Evolutionary conservation across 2,888 invertebrate genomes (phyloP).

Genomic region (Ganaspis brasiliensis): DNA sequence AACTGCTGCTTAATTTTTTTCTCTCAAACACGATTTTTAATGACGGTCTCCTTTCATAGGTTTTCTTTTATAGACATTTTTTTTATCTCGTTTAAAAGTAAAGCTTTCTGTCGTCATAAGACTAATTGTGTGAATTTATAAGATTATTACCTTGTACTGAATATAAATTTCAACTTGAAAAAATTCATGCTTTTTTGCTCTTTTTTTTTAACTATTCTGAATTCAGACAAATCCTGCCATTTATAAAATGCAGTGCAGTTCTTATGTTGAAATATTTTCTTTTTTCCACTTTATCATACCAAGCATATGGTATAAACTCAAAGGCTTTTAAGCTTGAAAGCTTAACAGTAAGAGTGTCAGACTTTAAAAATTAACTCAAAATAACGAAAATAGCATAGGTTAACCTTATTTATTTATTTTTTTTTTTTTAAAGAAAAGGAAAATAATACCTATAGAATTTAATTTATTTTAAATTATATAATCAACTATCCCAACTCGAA

Average conservation of each 20-base stretch:
- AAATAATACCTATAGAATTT: no score
- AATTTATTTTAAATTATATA: no score
- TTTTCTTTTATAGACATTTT: no score
- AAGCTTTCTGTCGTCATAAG: no score
- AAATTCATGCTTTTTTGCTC: slow-evolving; percentile 63
- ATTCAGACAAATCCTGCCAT: slow-evolving; percentile 18
- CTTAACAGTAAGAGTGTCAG: slow-evolving; percentile 15
- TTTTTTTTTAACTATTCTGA: slow-evolving; percentile 10
- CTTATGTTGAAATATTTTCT: slow-evolving; percentile 15
- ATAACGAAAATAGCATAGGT: not conserved
- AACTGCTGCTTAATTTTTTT: no score
- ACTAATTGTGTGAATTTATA: no score
- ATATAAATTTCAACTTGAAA: not conserved
- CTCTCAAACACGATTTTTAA: no score
- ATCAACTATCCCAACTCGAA: no score
- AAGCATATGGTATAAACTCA: slow-evolving; percentile 16
- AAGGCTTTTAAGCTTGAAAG: slow-evolving; percentile 29
- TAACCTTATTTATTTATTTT: no score
- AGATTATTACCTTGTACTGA: no score
- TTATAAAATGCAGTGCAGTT: slow-evolving; percentile 15
- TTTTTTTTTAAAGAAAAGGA: not conserved
- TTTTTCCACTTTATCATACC: slow-evolving; percentile 7
- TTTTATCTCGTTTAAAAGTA: no score
- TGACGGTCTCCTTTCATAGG: no score
- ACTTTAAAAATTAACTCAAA: slow-evolving; percentile 20